phyloP scores from a whole-genome alignment of 2,113 vertebrate genomes.

The Heterocephalus glaber region DNA sequence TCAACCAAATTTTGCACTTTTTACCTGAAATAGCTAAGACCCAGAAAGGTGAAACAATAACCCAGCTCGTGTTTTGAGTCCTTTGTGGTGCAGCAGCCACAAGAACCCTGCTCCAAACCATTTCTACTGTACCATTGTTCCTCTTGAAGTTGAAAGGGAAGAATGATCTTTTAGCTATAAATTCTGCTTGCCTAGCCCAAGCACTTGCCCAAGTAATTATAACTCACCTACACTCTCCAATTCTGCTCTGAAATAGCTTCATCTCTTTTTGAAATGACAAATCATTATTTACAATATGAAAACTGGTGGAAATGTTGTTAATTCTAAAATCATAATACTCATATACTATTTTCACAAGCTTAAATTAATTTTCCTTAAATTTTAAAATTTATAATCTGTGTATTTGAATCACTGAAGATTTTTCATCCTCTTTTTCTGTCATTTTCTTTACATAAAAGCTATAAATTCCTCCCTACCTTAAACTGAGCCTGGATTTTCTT shows the following conservation, averaged over 20 bases:
- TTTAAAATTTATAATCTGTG: neutral
- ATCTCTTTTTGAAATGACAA: neutral
- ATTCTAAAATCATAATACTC: neutral
- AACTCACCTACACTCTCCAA: neutral
- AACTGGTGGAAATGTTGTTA: neutral
- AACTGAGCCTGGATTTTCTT: neutral
- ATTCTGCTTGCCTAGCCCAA: neutral
- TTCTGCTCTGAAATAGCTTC: neutral
- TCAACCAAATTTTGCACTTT: neutral
- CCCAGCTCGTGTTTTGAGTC: neutral
- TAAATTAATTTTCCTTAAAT: neutral
- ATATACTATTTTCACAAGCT: neutral
- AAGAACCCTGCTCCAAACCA: neutral
- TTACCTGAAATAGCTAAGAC: neutral
- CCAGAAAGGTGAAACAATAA: neutral
- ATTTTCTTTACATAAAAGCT: neutral
- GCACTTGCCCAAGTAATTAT: neutral
- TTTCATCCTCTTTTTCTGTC: neutral
- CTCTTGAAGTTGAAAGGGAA: neutral
- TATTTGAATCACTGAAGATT: neutral
- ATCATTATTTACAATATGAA: conserved; percentile 13
- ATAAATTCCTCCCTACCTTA: neutral
- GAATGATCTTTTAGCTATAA: neutral
- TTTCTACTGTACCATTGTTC: neutral
- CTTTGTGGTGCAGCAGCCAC: neutral